Base-by-base conservation (phyloP, 1,140 invertebrate species). In the Drosophila trapezifrons region DNA sequence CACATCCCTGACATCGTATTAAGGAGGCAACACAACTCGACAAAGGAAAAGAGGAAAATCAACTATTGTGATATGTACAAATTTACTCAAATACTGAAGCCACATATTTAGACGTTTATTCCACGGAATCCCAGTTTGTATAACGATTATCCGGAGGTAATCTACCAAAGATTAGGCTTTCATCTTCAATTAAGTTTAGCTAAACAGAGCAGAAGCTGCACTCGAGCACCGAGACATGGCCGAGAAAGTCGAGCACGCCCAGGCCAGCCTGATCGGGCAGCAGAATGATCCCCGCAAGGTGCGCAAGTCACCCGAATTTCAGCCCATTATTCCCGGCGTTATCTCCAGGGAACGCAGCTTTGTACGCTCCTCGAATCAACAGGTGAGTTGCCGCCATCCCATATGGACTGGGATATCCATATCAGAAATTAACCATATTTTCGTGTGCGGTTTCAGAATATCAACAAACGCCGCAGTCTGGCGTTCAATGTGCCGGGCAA, bases 301-400 rank as follows among this genome's bases (percentile, higher is more conserved):
- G 65, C 90, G 86, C 55, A 91, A 92, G 70, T 92, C 91, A 10
- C 91, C 91, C 51, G 91, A 92, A 49, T 86, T 72, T 79, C 90
- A 91, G 67, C 64, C 80, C 15, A 67, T 83, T n/a, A 70, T 91
- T 59, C 89, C 91, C 22, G 92, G 92, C 37, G 93, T 93, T 72
- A 94, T 94, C 80, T 94, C 93, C 86, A 84, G 94, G 65, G 94
- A 94, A 91, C 92, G 94, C 65, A 94, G 94, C 78, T 94, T 94
- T 87, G 92, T 94, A 45, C 92, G 94, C 45, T 93, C 93, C 42
- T 93, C 94, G 63, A 94, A 93, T 49, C 93, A 94, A 80, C 93
- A 94, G 80, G 90, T 90, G 22, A 54, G 52, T 70, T 40, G 9
- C n/a, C n/a, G 8, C 18, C 10, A n/a, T n/a, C 12, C 12, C 46